Conservation (phyloP, 2,797 vertebrate species). For the Luscinia megarhynchos region DNA sequence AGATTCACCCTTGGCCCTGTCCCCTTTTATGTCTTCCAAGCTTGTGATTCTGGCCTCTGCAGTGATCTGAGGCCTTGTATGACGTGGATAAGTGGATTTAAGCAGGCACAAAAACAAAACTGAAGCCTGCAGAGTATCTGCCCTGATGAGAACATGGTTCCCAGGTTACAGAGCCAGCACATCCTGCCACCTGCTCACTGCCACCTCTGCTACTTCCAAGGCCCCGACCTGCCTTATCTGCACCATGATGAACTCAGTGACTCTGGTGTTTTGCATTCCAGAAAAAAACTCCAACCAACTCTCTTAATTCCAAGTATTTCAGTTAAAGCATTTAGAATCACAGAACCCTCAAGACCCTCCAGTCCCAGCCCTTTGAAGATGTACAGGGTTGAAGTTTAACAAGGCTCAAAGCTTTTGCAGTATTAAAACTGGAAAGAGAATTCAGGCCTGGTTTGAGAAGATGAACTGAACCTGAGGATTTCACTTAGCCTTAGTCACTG, state of each 20-base stretch:
- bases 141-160: accelerated
- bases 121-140: neutral
- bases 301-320: neutral
- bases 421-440: neutral
- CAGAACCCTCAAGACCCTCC: neutral
- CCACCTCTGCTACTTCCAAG: neutral
- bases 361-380: neutral
- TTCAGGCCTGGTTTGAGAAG: neutral
- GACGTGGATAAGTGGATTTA: neutral
- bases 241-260: accelerated
- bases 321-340: neutral
- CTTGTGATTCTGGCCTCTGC: neutral
- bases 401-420: neutral
- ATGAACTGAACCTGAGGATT: neutral
- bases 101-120: neutral
- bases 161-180: neutral
- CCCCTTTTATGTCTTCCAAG: neutral
- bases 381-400: neutral
- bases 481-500: neutral
- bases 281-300: neutral
- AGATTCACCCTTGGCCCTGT: neutral
- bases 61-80: neutral
- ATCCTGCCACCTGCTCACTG: neutral
- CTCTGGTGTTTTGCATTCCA: neutral
- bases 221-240: neutral